A percentile compares a stretch with the other conserved stretches of the same genome.
Conservation (phyloP, 2,888 invertebrate species). For the Galerucella nymphaeae region DNA sequence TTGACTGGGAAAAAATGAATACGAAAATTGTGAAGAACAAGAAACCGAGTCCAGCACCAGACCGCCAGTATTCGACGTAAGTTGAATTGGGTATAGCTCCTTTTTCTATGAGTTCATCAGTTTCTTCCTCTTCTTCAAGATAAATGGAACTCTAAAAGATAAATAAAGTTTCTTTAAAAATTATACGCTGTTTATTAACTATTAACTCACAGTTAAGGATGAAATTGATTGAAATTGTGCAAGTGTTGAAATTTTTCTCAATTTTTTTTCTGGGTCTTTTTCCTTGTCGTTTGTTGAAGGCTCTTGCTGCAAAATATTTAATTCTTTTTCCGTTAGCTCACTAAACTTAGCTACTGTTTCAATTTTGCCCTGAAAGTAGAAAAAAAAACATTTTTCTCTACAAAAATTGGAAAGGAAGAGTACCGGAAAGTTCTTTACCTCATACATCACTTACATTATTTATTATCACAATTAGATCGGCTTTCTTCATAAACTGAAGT, state of each 20-base stretch:
- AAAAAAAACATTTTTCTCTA: background rate
- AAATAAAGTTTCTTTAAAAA: background rate
- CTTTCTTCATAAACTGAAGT: slow-evolving; percentile 78
- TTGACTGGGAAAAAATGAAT: slow-evolving; percentile 74
- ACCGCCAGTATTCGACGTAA: slow-evolving; percentile 76
- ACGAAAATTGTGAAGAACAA: slow-evolving; percentile 69
- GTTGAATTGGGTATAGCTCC: slow-evolving; percentile 73
- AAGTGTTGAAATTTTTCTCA: slow-evolving; percentile 18
- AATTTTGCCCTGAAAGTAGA: slow-evolving; percentile 69
- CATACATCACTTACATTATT: slow-evolving; percentile 71
- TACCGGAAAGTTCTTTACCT: no score
- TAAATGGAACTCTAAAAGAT: slow-evolving; percentile 13
- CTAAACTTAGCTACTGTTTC: slow-evolving; percentile 70
- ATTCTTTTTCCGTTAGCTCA: slow-evolving; percentile 68
- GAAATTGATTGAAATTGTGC: slow-evolving; percentile 54
- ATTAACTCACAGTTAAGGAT: slow-evolving; percentile 59
- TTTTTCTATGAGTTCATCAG: slow-evolving; percentile 73
- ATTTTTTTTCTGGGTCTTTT: slow-evolving; percentile 44
- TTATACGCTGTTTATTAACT: slow-evolving; percentile 19
- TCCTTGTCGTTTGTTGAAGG: slow-evolving; percentile 52
- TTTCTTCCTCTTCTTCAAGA: slow-evolving; percentile 66
- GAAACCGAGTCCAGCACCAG: slow-evolving; percentile 72
- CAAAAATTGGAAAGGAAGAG: no score
- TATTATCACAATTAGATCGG: slow-evolving; percentile 74
- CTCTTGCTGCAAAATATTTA: slow-evolving; percentile 52